These are phyloP conservation scores for Amblyopsis rosae DNA, from an alignment of 2,113 vertebrate genomes.

Conservation along the genomic window DNA sequence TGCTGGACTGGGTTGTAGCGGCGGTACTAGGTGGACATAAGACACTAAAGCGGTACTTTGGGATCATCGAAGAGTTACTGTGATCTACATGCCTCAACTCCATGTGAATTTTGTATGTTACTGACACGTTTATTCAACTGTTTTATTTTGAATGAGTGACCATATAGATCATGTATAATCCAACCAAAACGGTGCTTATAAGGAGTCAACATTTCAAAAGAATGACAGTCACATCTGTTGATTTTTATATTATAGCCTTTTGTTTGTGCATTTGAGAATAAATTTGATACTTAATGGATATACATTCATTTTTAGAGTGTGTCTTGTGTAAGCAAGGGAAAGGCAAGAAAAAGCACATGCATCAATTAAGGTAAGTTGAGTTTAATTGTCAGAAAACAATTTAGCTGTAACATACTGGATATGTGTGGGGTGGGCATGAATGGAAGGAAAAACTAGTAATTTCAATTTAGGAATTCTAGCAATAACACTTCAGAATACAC, in stretches of 20 bases:
- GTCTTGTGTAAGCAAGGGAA: too few species aligned
- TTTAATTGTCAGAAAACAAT: too few species aligned
- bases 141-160: conserved; percentile 76
- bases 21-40: conserved; percentile 55
- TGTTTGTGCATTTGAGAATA: conserved; percentile 78
- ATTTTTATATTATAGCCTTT: conserved; percentile 69
- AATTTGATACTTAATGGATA: conserved; percentile 70
- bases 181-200: conserved; percentile 78
- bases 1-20: conserved; percentile 41
- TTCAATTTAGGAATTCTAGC: too few species aligned
- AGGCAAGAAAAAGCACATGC: too few species aligned
- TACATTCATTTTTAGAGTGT: conserved; percentile 6
- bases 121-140: conserved; percentile 67
- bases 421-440: too few species aligned
- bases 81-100: conserved; percentile 53
- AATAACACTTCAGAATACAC: too few species aligned
- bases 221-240: conserved; percentile 62
- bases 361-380: too few species aligned
- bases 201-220: conserved; percentile 67
- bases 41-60: conserved; percentile 64
- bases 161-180: conserved; percentile 75
- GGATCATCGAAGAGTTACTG: conserved; percentile 57
- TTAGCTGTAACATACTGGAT: too few species aligned
- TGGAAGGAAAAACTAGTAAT: too few species aligned
- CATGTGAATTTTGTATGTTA: conserved; percentile 66